phyloP scores from a whole-genome alignment of 2,888 invertebrate genomes.

The Acanthosoma haemorrhoidale region DNA sequence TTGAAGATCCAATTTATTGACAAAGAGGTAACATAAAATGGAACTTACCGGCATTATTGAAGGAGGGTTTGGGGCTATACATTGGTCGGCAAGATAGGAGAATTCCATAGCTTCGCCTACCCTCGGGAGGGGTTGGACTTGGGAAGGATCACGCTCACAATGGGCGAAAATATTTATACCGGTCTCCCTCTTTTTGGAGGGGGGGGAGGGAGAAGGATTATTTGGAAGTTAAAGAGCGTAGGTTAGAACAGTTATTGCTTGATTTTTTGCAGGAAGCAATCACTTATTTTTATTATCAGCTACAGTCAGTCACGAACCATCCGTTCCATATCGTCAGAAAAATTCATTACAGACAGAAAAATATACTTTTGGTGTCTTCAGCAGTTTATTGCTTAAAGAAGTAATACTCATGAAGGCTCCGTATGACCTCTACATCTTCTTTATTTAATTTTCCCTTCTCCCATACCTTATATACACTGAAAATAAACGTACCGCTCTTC shows the following conservation, averaged over 20 bases:
- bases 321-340: neutral
- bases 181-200: too few species aligned
- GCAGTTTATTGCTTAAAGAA: neutral
- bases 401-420: too few species aligned
- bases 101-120: neutral
- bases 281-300: too few species aligned
- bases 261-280: too few species aligned
- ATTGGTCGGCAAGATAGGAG: neutral
- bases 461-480: too few species aligned
- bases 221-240: neutral
- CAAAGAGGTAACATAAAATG: constrained; percentile 6
- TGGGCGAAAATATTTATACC: constrained; percentile 1
- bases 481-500: too few species aligned
- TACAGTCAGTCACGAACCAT: neutral
- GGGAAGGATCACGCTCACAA: neutral
- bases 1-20: neutral
- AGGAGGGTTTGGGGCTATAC: neutral
- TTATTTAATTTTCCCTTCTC: too few species aligned
- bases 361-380: neutral
- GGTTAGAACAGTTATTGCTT: neutral
- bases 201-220: neutral
- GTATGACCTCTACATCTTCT: too few species aligned
- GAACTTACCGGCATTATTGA: constrained; percentile 1
- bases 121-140: too few species aligned
- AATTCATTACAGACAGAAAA: neutral